Percentiles rank a stretch among this genome's conserved stretches.
phyloP scores from a whole-genome alignment of 2,113 vertebrate species.

The Pristiophorus japonicus region DNA sequence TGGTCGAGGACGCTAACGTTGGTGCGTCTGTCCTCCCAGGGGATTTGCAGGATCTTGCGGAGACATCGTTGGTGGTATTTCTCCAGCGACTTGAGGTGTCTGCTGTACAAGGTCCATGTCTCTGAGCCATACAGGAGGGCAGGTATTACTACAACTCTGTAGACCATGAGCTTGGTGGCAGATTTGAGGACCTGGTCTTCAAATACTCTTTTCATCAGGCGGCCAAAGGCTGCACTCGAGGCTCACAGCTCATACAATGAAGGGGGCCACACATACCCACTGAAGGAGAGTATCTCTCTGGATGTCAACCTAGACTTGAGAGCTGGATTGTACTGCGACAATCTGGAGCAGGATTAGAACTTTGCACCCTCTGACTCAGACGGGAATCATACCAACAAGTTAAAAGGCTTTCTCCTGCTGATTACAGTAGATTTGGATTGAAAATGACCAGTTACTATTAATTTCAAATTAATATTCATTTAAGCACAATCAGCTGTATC shows the following conservation, averaged over 20 bases:
- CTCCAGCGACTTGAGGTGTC: too few species aligned
- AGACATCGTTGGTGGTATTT: too few species aligned
- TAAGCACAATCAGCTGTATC: background rate
- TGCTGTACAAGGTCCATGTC: too few species aligned
- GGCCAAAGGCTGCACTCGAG: too few species aligned
- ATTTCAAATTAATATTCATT: background rate
- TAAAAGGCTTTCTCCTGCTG: background rate
- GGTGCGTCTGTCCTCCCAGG: too few species aligned
- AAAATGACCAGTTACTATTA: background rate
- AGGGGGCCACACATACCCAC: background rate
- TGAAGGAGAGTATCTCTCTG: background rate
- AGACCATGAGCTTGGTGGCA: too few species aligned
- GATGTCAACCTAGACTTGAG: background rate
- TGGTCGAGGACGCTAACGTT: too few species aligned
- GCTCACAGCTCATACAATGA: background rate
- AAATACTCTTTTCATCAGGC: too few species aligned
- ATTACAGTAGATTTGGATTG: background rate
- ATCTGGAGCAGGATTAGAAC: background rate
- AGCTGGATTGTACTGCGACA: background rate
- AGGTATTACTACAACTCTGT: too few species aligned
- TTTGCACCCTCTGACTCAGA: background rate
- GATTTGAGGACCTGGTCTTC: too few species aligned
- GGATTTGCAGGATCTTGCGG: too few species aligned
- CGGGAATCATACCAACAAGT: background rate
- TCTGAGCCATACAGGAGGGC: too few species aligned